Conservation (phyloP, 2,888 invertebrate species). For the Luperina nickerlii region DNA sequence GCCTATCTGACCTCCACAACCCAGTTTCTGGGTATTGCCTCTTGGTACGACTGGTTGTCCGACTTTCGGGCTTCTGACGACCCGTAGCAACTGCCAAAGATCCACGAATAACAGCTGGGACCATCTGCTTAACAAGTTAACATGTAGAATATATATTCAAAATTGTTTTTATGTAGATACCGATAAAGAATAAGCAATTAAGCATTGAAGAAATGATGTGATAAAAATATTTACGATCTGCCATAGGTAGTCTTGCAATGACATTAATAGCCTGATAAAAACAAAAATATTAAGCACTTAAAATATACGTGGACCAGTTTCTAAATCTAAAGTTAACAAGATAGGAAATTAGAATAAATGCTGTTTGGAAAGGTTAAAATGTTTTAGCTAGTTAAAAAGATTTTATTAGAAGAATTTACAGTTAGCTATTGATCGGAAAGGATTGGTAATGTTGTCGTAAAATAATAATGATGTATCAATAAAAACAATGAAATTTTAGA, state of each 20-base stretch:
- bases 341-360: conserved; percentile 24
- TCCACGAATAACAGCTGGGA: too few relatives aligned
- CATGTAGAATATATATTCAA: neutral
- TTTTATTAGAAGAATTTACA: neutral
- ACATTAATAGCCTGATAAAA: conserved; percentile 13
- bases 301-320: conserved; percentile 15
- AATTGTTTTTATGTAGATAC: conserved; percentile 11
- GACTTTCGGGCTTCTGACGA: too few relatives aligned
- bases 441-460: neutral
- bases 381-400: neutral
- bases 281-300: conserved; percentile 1
- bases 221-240: conserved; percentile 12
- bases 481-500: neutral
- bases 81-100: too few relatives aligned
- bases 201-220: neutral
- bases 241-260: neutral
- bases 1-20: too few relatives aligned
- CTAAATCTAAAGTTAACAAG: conserved; percentile 15
- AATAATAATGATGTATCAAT: neutral
- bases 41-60: too few relatives aligned
- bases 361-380: conserved; percentile 20
- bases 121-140: too few relatives aligned
- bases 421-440: conserved; percentile 14
- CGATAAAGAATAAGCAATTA: neutral
- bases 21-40: too few relatives aligned